Percentiles rank a stretch among this genome's conserved stretches.
Evolutionary conservation across 1,140 invertebrate species (phyloP).

Genomic region (Anadara kagoshimensis): DNA sequence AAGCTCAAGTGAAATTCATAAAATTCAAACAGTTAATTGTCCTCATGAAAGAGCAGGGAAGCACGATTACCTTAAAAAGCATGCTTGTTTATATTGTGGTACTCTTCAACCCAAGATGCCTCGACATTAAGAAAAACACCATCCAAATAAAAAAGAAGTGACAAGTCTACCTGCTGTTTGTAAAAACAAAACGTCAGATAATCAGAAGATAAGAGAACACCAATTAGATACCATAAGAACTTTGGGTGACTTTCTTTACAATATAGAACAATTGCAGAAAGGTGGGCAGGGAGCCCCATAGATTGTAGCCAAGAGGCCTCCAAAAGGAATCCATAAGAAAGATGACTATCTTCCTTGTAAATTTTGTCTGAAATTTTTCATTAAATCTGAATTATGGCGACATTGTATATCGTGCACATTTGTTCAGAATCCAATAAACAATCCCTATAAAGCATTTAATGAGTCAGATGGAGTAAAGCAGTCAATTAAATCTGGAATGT

Average conservation of each 20-base stretch:
- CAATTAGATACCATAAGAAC: neutral
- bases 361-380: neutral
- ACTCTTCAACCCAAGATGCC: neutral
- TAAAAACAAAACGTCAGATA: neutral
- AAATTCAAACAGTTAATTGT: conserved; percentile 1
- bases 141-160: neutral
- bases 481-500: too few relatives aligned
- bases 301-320: neutral
- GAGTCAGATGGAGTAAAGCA: too few relatives aligned
- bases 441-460: too few relatives aligned
- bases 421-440: too few relatives aligned
- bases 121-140: conserved; percentile 2
- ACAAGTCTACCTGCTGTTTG: neutral
- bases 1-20: too few relatives aligned
- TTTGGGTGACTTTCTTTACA: neutral
- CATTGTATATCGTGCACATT: neutral
- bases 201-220: neutral
- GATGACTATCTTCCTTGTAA: neutral
- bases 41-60: neutral
- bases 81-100: too few relatives aligned
- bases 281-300: neutral
- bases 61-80: neutral
- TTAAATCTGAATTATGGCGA: neutral
- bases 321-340: neutral
- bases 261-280: neutral